phyloP scores from a whole-genome alignment of 2,797 vertebrate genomes.

The Heterohyrax brucei region DNA sequence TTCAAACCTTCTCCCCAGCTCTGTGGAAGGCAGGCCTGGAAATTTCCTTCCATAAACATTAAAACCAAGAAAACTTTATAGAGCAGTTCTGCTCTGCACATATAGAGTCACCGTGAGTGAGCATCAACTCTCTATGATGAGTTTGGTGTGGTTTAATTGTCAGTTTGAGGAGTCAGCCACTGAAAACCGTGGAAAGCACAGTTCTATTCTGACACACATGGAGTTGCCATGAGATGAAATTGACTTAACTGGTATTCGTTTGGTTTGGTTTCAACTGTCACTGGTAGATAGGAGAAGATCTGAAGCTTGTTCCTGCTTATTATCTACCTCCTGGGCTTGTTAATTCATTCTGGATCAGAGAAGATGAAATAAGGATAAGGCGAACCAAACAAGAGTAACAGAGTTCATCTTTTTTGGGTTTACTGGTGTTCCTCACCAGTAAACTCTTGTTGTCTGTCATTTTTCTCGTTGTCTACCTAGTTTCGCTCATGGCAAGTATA shows the following conservation, averaged over 20 bases:
- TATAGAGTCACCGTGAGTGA: not conserved
- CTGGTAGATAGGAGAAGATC: not conserved
- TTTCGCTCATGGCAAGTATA: conserved; percentile 69
- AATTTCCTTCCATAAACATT: too few relatives aligned
- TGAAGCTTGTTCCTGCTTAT: too few relatives aligned
- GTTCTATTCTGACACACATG: not conserved
- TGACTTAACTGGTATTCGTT: not conserved
- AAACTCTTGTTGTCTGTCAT: conserved; percentile 66
- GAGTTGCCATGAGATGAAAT: not conserved
- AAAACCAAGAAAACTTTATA: not conserved
- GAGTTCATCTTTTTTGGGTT: conserved; percentile 85
- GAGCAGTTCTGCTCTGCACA: not conserved
- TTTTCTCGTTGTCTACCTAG: conserved; percentile 82
- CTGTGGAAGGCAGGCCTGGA: too few relatives aligned
- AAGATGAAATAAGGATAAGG: conserved; percentile 53
- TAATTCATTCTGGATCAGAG: not conserved
- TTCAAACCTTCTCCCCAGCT: too few relatives aligned
- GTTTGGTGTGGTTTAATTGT: not conserved
- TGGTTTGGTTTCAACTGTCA: too few relatives aligned
- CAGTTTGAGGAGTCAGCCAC: not conserved
- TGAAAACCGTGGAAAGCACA: not conserved
- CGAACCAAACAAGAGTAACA: conserved; percentile 48
- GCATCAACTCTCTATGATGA: not conserved
- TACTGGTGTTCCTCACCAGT: conserved; percentile 30
- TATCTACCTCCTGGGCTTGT: too few relatives aligned